Conservation (phyloP, 92 coral and sea anemone genomes). For the Porites divaricata region DNA sequence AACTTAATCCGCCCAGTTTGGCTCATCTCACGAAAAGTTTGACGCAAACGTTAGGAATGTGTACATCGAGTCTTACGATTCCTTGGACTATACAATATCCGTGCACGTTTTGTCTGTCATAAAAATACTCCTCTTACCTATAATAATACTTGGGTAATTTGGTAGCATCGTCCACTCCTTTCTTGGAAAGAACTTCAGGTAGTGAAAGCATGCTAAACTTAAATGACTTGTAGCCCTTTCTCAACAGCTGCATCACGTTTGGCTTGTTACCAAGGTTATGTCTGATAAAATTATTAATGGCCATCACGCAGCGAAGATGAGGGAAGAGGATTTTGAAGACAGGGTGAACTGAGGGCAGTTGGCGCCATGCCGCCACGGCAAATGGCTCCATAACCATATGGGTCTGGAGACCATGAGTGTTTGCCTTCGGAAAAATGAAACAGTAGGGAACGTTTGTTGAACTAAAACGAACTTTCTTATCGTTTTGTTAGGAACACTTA, state of each 20-base stretch:
- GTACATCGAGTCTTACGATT: too few relatives aligned
- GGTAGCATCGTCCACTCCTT: conserved; percentile 66
- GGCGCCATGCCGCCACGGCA: conserved; percentile 90
- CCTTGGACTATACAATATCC: too few relatives aligned
- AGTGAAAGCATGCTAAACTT: conserved; percentile 68
- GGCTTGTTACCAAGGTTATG: conserved; percentile 61
- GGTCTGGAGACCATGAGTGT: conserved; percentile 72
- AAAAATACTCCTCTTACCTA: conserved; percentile 46
- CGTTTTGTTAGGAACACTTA: too few relatives aligned
- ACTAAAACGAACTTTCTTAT: too few relatives aligned
- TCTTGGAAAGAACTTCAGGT: conserved; percentile 62
- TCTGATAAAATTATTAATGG: conserved; percentile 82
- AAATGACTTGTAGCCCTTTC: conserved; percentile 69
- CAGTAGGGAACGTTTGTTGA: too few relatives aligned
- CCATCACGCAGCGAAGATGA: conserved; percentile 85
- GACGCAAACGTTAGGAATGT: too few relatives aligned
- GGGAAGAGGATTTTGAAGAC: conserved; percentile 82
- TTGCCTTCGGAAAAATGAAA: conserved; percentile 39
- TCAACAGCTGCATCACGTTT: conserved; percentile 62
- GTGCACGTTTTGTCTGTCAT: too few relatives aligned
- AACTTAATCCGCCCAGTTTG: too few relatives aligned
- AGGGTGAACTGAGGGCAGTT: conserved; percentile 88
- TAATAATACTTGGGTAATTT: conserved; percentile 76
- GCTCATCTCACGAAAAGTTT: too few relatives aligned
- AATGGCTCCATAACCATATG: conserved; percentile 84